phyloP scores from a whole-genome alignment of 2,888 invertebrate genomes.

The Thymelicus acteon region DNA sequence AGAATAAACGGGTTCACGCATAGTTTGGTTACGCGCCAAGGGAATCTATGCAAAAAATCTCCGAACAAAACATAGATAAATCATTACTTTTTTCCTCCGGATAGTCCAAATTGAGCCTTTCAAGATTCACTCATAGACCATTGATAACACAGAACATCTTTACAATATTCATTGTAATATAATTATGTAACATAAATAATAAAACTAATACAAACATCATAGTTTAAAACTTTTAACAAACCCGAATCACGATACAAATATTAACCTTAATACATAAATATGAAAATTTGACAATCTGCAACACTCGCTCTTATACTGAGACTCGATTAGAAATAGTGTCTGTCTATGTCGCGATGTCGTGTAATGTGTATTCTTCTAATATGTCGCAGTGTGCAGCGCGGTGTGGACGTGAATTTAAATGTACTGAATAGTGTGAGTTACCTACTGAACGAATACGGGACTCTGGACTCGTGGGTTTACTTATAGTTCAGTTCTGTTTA shows the following conservation, averaged over 20 bases:
- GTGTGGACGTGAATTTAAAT: conserved; percentile 38
- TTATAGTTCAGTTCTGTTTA: too few relatives aligned
- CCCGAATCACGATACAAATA: not conserved
- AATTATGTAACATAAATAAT: too few relatives aligned
- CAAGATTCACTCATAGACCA: too few relatives aligned
- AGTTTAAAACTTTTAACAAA: not conserved
- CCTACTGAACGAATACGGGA: not conserved
- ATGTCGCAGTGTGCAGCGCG: conserved; percentile 35
- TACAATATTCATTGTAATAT: too few relatives aligned
- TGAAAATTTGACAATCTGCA: not conserved
- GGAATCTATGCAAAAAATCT: too few relatives aligned
- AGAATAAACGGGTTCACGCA: too few relatives aligned
- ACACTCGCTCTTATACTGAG: not conserved
- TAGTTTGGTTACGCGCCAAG: too few relatives aligned
- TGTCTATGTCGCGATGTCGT: not conserved
- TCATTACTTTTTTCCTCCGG: too few relatives aligned
- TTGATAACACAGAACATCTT: too few relatives aligned
- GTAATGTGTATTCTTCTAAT: conserved; percentile 13
- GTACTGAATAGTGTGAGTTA: not conserved
- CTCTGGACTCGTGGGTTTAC: not conserved
- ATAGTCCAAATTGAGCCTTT: too few relatives aligned
- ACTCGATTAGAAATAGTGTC: not conserved
- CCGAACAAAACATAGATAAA: too few relatives aligned
- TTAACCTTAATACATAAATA: not conserved
- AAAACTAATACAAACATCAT: not conserved